A percentile compares a stretch with the other conserved stretches of the same genome.
Evolutionary conservation across 2,113 vertebrate species (phyloP).

Genomic region (Anguilla japonica): DNA sequence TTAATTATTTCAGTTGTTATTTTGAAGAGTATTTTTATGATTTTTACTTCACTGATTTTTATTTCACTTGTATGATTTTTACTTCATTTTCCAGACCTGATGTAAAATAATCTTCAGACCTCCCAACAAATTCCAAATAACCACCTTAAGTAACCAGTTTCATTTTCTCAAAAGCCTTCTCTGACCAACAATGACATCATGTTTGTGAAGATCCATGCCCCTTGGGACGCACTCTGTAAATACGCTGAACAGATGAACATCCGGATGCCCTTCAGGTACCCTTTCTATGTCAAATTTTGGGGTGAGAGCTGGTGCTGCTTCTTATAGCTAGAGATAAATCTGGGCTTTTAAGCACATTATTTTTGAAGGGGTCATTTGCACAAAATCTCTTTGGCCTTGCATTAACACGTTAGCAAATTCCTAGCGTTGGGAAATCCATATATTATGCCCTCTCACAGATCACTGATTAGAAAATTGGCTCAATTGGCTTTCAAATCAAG

Average conservation of each 20-base stretch:
- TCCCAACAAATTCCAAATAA: neutral
- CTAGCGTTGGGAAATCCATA: neutral
- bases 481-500: neutral
- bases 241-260: slow-evolving; percentile 98
- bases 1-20: too few relatives aligned
- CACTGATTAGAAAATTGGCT: neutral
- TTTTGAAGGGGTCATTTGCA: neutral
- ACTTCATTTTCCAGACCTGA: neutral
- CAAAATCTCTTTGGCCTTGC: neutral
- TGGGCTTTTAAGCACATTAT: neutral
- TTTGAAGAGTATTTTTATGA: too few relatives aligned
- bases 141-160: slow-evolving; percentile 22
- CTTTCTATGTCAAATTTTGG: neutral
- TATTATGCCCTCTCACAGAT: neutral
- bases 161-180: slow-evolving; percentile 75
- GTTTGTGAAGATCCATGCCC: slow-evolving; percentile 96
- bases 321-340: neutral
- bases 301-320: neutral
- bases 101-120: neutral
- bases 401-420: neutral
- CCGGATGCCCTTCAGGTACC: slow-evolving; percentile 96
- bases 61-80: too few relatives aligned
- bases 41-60: too few relatives aligned
- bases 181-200: slow-evolving; percentile 94
- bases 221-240: slow-evolving; percentile 95